phyloP scores from a whole-genome alignment of 2,113 vertebrate genomes.

The Heterotilapia buettikoferi region DNA sequence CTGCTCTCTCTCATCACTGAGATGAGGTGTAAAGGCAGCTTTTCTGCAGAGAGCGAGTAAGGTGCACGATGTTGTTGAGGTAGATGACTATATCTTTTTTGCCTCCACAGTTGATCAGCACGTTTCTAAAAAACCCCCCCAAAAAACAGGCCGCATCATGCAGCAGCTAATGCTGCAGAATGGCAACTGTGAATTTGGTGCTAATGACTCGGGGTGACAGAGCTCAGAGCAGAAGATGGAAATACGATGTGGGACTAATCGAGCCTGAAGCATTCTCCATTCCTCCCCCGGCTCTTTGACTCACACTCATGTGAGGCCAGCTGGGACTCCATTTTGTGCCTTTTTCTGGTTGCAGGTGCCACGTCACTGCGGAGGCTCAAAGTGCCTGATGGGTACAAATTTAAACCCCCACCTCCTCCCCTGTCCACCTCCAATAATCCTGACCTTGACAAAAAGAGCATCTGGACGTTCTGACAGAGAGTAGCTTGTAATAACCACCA shows the following conservation, averaged over 20 bases:
- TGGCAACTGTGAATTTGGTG: conserved; percentile 43
- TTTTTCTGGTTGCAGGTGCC: conserved; percentile 56
- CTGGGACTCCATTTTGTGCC: conserved; percentile 62
- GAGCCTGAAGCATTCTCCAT: conserved; percentile 49
- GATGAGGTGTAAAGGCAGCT: background rate
- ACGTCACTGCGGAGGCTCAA: conserved; percentile 20
- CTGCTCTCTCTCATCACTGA: background rate
- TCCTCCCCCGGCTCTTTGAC: conserved; percentile 31
- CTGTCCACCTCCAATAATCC: background rate
- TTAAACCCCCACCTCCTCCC: background rate
- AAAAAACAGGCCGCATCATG: background rate
- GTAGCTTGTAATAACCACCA: conserved; percentile 32
- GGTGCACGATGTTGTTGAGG: background rate
- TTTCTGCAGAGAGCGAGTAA: background rate
- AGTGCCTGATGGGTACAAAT: conserved; percentile 23
- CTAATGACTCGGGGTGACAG: conserved; percentile 45
- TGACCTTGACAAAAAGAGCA: conserved; percentile 60
- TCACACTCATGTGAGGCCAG: conserved; percentile 30
- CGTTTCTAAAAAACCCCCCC: fast-evolving
- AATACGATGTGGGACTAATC: conserved; percentile 47
- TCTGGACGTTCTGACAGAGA: conserved; percentile 31
- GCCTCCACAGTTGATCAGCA: background rate
- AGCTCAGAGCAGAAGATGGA: conserved; percentile 34
- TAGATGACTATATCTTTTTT: background rate
- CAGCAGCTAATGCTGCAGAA: conserved; percentile 27